Evolutionary conservation across 1,140 invertebrate genomes (phyloP), one percentile per base, ranked within the genome.

Genomic region (Camponotus vicinus): DNA sequence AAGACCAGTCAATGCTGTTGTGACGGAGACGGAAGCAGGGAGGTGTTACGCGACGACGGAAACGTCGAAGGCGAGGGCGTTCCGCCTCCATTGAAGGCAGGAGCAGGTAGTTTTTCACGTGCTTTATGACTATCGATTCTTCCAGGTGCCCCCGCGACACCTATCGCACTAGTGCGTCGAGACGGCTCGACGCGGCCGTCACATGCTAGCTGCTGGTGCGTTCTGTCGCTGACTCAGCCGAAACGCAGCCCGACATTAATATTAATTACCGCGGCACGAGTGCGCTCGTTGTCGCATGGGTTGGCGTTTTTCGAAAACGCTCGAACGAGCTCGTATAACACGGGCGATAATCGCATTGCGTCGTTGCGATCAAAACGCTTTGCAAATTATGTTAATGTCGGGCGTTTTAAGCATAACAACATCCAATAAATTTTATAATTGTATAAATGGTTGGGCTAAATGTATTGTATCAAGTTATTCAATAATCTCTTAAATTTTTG

Each of bases 161-260:
- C 42, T 57, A 18, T 73, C 55, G 66, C 49, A n/a, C 37, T 34
- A 52, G 57, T 45, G 79, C 15, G 45, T 71, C 79, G 85, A 61
- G 63, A 71, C 52, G 32, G 32, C 37, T 70, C 64, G 71, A 34
- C 45, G 64, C 18, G 45, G 42, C 15, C 73, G 79, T 84, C 83
- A 78, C 83, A 75, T 75, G 55, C 21, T 42, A 61, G 69, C 63
- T 69, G 45, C n/a, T 57, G 67, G 79, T 75, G 55, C 69, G 64
- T 84, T 13, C 69, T 73, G 57, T 27, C 66, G 89, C 89, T 92
- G 90, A 89, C 78, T 90, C 87, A 91, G 92, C 86, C 69, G 79
- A 86, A 92, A 91, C 89, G 80, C 90, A 85, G 52, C 69, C 75
- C 71, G 76, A 85, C 88, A 92, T 92, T 91, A 92, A 92, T 92